phyloP scores from a whole-genome alignment of 2,797 vertebrate species.

The Mionectes olivaceus region DNA sequence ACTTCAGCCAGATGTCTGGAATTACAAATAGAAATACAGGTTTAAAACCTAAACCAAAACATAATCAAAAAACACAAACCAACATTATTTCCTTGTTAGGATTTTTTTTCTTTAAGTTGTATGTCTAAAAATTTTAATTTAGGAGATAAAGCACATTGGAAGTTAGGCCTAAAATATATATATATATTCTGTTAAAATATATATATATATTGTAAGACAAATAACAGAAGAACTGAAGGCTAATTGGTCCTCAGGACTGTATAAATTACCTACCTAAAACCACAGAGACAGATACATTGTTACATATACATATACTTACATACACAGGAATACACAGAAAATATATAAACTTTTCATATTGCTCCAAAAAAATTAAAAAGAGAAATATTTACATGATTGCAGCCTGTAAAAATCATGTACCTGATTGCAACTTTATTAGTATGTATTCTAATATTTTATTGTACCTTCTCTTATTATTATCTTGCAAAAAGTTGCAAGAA shows the following conservation, averaged over 20 bases:
- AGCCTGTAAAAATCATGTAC: not conserved
- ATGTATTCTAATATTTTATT: not conserved
- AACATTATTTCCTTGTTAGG: not conserved
- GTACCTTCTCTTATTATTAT: not conserved
- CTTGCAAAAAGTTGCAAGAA: not conserved
- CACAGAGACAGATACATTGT: not conserved
- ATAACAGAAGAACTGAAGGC: not conserved
- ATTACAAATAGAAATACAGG: not conserved
- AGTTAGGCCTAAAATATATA: not conserved
- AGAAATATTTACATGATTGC: not conserved
- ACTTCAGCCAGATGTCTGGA: not conserved
- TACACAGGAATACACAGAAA: not conserved
- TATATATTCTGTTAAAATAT: not conserved
- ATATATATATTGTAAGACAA: rapidly evolving
- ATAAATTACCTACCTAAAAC: not conserved
- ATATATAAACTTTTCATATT: not conserved
- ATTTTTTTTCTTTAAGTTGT: not conserved
- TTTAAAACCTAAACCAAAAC: not conserved
- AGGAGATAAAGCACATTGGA: not conserved
- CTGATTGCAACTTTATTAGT: not conserved
- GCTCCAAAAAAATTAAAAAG: not conserved
- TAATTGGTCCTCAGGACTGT: not conserved
- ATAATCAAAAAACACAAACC: not conserved
- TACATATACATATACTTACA: not conserved
- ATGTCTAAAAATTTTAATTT: not conserved